Evolutionary conservation across 2,113 vertebrate species (phyloP).

Genomic region (Spea bombifrons): DNA sequence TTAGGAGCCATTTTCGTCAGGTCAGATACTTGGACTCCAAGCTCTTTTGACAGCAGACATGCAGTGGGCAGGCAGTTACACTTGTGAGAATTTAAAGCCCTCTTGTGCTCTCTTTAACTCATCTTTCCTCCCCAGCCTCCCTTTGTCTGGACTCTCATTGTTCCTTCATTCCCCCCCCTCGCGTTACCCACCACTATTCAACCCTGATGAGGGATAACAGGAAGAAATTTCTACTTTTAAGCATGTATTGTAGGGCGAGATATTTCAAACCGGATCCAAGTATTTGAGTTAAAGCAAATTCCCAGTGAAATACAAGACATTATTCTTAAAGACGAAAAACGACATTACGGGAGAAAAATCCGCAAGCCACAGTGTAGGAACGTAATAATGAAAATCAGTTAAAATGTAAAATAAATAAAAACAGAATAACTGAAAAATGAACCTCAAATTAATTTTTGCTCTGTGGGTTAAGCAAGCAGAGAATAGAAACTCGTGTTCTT

Average conservation of each 20-base stretch:
- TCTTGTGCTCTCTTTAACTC: constrained; percentile 33
- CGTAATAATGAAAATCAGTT: too few relatives aligned
- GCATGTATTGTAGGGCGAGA: constrained; percentile 34
- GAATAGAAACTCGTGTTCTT: too few relatives aligned
- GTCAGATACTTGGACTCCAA: constrained; percentile 40
- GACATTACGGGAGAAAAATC: too few relatives aligned
- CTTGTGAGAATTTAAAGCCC: constrained; percentile 50
- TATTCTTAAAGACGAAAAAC: too few relatives aligned
- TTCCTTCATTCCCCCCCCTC: constrained; percentile 34
- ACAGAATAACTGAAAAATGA: too few relatives aligned
- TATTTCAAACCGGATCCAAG: constrained; percentile 1
- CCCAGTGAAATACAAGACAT: too few relatives aligned
- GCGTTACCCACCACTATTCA: constrained; percentile 41
- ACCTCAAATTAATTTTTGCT: too few relatives aligned
- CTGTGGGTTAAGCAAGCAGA: too few relatives aligned
- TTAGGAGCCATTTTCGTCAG: constrained; percentile 30
- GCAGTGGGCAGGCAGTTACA: constrained; percentile 37
- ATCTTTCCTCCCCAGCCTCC: constrained; percentile 4
- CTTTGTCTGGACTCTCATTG: constrained; percentile 23
- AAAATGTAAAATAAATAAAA: too few relatives aligned
- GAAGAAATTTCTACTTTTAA: constrained; percentile 28
- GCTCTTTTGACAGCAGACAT: constrained; percentile 41
- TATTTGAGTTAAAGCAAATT: too few relatives aligned
- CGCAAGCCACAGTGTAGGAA: too few relatives aligned
- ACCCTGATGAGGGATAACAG: constrained; percentile 17